phyloP scores from a whole-genome alignment of 1,140 invertebrate genomes.

The Megathymus violae region DNA sequence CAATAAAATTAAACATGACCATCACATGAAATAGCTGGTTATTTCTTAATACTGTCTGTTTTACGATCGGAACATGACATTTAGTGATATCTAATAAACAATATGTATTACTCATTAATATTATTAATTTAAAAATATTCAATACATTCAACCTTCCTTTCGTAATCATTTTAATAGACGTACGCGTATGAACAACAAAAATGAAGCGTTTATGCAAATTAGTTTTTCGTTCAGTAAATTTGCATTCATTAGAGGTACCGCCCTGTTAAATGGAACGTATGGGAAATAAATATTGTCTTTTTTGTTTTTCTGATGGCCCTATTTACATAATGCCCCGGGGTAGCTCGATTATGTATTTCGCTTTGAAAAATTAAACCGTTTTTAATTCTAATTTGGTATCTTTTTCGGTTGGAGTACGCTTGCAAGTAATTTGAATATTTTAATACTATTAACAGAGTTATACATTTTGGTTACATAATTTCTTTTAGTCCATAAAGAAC shows the following conservation, averaged over 20 bases:
- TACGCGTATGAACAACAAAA: constrained; percentile 59
- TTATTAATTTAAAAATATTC: no score
- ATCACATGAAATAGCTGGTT: no score
- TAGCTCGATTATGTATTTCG: constrained; percentile 53
- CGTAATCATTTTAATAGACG: constrained; percentile 61
- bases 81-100: no score
- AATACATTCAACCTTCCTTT: no score
- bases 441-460: constrained; percentile 10
- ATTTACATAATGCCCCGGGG: constrained; percentile 62
- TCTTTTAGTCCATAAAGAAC: no score
- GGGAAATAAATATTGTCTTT: constrained; percentile 71
- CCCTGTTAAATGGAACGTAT: constrained; percentile 71
- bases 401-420: constrained; percentile 2
- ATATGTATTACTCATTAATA: no score
- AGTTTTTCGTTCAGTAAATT: constrained; percentile 60
- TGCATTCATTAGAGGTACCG: constrained; percentile 73
- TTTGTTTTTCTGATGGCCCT: constrained; percentile 52
- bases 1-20: no score
- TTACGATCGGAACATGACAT: no score
- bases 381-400: constrained; percentile 34
- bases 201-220: constrained; percentile 72
- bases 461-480: no score
- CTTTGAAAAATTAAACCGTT: constrained; percentile 51
- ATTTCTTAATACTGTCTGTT: no score
- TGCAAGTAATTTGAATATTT: constrained; percentile 22